A percentile compares a stretch with the other conserved stretches of the same genome.
Conservation (phyloP, 37 sponge, comb jelly and placozoan genomes). For the Agelas oroides region DNA sequence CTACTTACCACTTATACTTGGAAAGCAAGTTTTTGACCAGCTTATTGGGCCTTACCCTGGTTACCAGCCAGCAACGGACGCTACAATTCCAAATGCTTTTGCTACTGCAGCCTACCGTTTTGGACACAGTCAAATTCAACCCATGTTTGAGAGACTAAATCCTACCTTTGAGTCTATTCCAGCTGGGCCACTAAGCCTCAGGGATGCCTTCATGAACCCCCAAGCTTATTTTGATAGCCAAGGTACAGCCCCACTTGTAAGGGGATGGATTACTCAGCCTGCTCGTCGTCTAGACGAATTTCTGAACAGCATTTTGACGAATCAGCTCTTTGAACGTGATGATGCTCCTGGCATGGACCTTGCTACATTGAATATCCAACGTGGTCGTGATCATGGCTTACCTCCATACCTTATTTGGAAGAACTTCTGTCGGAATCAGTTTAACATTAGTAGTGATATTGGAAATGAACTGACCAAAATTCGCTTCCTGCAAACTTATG, state of each 20-base stretch:
- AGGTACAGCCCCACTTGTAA: conserved; percentile 63
- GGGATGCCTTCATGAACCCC: conserved; percentile 66
- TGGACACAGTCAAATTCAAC: conserved; percentile 78
- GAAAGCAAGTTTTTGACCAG: background rate
- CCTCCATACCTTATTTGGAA: conserved; percentile 62
- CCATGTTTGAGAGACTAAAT: conserved; percentile 41
- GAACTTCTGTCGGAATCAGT: background rate
- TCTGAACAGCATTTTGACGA: conserved; percentile 40
- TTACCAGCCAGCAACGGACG: conserved; percentile 55
- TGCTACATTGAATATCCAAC: conserved; percentile 73
- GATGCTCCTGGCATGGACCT: conserved; percentile 30
- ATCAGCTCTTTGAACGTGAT: conserved; percentile 39
- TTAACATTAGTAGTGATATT: too few relatives aligned
- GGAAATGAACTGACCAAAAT: too few relatives aligned
- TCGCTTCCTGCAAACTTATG: too few relatives aligned
- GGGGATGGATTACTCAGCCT: conserved; percentile 44
- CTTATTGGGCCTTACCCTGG: conserved; percentile 69
- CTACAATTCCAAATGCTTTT: conserved; percentile 62
- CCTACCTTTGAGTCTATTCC: conserved; percentile 8
- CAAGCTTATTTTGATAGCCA: background rate
- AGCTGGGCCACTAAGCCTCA: conserved; percentile 35
- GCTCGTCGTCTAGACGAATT: conserved; percentile 55
- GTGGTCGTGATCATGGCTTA: conserved; percentile 82
- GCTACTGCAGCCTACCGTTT: conserved; percentile 74
- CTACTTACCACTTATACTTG: conserved; percentile 73